Evolutionary conservation across 2,888 invertebrate species (phyloP).

Genomic region (Raillietiella orientalis): DNA sequence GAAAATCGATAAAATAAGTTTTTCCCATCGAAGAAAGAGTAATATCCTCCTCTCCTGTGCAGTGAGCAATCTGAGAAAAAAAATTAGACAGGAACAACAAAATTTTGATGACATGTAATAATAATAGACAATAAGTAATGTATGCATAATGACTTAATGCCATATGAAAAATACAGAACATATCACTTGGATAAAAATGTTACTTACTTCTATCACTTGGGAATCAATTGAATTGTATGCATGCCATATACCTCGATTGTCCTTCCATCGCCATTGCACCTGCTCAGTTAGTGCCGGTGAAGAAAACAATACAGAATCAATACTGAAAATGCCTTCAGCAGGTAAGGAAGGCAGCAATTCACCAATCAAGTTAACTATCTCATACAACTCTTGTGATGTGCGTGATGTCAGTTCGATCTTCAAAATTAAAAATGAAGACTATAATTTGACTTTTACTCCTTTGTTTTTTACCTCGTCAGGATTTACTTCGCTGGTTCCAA

Average conservation of each 20-base stretch:
- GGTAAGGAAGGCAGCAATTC: conserved; percentile 91
- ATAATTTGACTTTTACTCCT: conserved; percentile 5
- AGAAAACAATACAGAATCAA: neutral
- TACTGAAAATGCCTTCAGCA: conserved; percentile 20
- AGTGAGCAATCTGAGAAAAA: conserved; percentile 33
- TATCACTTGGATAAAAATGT: neutral
- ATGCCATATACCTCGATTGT: conserved; percentile 65
- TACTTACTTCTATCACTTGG: conserved; percentile 48
- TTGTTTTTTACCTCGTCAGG: neutral
- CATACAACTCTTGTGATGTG: conserved; percentile 81
- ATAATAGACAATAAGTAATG: neutral
- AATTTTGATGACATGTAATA: neutral
- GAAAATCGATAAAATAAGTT: conserved; percentile 83
- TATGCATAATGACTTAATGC: neutral
- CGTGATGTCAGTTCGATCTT: conserved; percentile 53
- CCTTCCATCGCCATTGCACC: conserved; percentile 89
- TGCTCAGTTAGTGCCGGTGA: conserved; percentile 22
- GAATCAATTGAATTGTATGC: conserved; percentile 77
- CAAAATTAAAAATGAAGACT: neutral
- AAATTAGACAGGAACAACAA: conserved; percentile 2
- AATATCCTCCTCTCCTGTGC: conserved; percentile 79
- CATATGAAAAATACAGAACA: conserved; percentile 3
- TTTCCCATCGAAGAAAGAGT: conserved; percentile 65
- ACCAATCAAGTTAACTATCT: conserved; percentile 83
- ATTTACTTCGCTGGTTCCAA: conserved; percentile 30